These are phyloP conservation scores for Drosophila limbata DNA, from an alignment of 2,888 invertebrate species.

Conservation along the genomic window DNA sequence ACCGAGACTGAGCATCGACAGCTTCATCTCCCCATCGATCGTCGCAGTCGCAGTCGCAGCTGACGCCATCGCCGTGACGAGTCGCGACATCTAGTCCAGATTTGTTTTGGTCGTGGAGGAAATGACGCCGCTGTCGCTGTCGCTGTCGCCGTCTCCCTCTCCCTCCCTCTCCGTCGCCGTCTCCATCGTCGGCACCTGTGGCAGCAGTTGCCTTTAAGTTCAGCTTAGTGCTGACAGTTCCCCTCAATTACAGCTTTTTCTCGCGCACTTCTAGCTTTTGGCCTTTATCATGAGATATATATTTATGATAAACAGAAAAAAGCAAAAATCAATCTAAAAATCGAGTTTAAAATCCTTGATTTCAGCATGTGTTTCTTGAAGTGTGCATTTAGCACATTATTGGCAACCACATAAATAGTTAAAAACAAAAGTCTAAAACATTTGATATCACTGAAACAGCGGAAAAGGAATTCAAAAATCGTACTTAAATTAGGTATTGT, in stretches of 20 bases:
- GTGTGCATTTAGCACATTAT: no score
- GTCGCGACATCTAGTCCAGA: constrained; percentile 9
- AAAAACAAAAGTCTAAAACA: no score
- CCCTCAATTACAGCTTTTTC: neutral
- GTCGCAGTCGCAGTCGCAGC: constrained; percentile 2
- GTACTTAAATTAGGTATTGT: no score
- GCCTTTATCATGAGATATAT: neutral
- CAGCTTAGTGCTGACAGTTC: neutral
- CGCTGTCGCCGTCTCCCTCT: no score
- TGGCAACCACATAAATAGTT: no score
- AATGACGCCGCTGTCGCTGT: neutral
- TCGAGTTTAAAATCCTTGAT: no score
- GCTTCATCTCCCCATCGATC: constrained; percentile 2
- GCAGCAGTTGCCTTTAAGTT: neutral
- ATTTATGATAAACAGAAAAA: neutral
- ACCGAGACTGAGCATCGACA: constrained; percentile 12
- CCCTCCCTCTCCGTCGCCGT: no score
- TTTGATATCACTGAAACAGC: no score
- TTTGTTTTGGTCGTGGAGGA: constrained; percentile 12
- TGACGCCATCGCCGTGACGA: neutral
- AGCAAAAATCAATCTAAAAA: no score
- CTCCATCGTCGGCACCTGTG: neutral
- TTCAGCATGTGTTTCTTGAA: no score
- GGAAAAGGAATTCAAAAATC: no score
- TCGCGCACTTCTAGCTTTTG: neutral